Evolutionary conservation across 92 coral and sea anemone genomes (phyloP).

Genomic region (Porites lobata): DNA sequence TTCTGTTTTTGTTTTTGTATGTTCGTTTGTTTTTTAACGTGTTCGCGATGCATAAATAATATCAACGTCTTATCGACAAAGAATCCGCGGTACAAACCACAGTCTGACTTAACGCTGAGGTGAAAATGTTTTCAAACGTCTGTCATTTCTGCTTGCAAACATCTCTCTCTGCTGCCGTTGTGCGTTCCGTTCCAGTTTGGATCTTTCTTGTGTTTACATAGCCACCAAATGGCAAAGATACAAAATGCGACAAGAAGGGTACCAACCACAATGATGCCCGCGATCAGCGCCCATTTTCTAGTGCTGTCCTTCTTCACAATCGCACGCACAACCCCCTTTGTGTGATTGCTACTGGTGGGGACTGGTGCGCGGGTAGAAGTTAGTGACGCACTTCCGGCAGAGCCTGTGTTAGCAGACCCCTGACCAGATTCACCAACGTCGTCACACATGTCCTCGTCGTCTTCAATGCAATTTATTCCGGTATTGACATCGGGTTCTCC

Average conservation of each 20-base stretch:
- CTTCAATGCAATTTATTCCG: slow-evolving; percentile 18
- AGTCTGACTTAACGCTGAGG: background rate
- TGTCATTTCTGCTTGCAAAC: slow-evolving; percentile 18
- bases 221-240: slow-evolving; percentile 49
- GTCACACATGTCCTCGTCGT: slow-evolving; percentile 46
- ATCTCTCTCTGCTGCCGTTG: slow-evolving; percentile 30
- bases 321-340: background rate
- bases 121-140: background rate
- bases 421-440: slow-evolving; percentile 32
- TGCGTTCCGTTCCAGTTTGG: slow-evolving; percentile 14
- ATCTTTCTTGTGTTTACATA: slow-evolving; percentile 19
- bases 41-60: too few species aligned
- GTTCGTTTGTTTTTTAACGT: too few species aligned
- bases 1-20: too few species aligned
- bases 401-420: slow-evolving; percentile 24
- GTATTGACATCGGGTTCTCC: slow-evolving; percentile 29
- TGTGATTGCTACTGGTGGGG: background rate
- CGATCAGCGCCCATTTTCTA: slow-evolving; percentile 33
- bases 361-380: background rate
- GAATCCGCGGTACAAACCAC: too few species aligned
- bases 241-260: slow-evolving; percentile 35
- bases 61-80: too few species aligned
- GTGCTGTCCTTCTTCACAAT: background rate
- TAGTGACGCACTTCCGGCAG: slow-evolving; percentile 25
- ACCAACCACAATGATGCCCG: slow-evolving; percentile 39